Conservation (phyloP, 30 jellyfish, hydroid and myxozoan genomes). For the Phacellophora camtschatica region DNA sequence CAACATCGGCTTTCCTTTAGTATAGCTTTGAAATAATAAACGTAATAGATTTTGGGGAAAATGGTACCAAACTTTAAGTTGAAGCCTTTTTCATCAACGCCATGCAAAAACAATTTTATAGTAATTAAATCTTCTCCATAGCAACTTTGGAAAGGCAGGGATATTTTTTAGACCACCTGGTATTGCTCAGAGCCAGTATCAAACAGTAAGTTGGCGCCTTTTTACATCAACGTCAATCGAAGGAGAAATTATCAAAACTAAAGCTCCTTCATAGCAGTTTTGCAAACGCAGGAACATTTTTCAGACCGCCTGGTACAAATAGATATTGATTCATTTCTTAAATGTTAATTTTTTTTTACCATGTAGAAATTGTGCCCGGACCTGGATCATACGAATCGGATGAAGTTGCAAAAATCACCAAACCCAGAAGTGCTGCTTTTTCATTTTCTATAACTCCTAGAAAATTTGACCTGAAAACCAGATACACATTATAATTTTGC, state of each 20-base stretch:
- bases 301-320: background rate
- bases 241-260: too few relatives aligned
- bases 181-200: too few relatives aligned
- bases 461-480: conserved; percentile 18
- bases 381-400: conserved; percentile 17
- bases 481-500: background rate
- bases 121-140: background rate
- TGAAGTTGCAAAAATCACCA: conserved; percentile 14
- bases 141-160: background rate
- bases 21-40: too few relatives aligned
- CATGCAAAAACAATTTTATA: too few relatives aligned
- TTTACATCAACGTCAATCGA: too few relatives aligned
- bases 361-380: conserved; percentile 1
- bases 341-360: background rate
- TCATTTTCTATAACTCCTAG: conserved; percentile 51
- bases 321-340: background rate
- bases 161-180: background rate
- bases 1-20: too few relatives aligned
- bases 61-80: too few relatives aligned
- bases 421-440: conserved; percentile 59
- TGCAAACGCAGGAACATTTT: background rate
- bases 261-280: background rate
- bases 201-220: too few relatives aligned
- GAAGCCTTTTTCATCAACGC: too few relatives aligned
- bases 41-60: too few relatives aligned